Conservation (phyloP, 2,113 vertebrate species). For the Rhabdomys dilectus region DNA sequence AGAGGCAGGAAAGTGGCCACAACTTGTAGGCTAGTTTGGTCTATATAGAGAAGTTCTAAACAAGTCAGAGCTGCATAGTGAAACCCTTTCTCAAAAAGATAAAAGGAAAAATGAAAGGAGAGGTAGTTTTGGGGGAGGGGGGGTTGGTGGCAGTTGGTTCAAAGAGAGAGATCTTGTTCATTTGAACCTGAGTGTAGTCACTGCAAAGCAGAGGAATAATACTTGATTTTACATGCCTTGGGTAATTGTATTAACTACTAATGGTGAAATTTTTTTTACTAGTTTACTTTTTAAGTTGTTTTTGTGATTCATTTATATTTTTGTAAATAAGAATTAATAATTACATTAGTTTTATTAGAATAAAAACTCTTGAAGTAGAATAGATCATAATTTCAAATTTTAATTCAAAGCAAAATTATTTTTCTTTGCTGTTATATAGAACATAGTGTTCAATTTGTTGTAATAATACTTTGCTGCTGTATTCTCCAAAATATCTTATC, state of each 20-base stretch:
- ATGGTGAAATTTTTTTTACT: background rate
- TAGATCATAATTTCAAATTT: slow-evolving; percentile 24
- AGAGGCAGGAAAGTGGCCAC: no score
- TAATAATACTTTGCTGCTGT: slow-evolving; percentile 29
- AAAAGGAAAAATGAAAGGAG: background rate
- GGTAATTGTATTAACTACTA: background rate
- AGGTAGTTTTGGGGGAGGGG: background rate
- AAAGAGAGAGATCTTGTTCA: slow-evolving; percentile 44
- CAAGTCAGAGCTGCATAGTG: background rate
- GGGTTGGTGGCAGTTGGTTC: background rate
- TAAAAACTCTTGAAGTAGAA: background rate
- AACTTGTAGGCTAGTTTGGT: background rate
- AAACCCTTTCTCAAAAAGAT: background rate
- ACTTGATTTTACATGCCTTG: background rate
- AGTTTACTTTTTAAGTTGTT: background rate
- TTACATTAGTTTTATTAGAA: slow-evolving; percentile 30
- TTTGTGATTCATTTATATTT: slow-evolving; percentile 30
- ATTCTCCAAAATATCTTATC: slow-evolving; percentile 25
- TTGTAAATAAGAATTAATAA: slow-evolving; percentile 13
- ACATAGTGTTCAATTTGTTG: background rate
- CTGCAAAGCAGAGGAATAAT: background rate
- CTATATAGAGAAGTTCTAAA: background rate
- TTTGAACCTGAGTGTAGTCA: slow-evolving; percentile 32
- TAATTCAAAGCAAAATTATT: slow-evolving; percentile 6
- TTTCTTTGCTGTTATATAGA: background rate